Percentiles rank a stretch among this genome's conserved stretches.
Conservation (phyloP, 2,113 vertebrate species). For the Ptyas mucosa region DNA sequence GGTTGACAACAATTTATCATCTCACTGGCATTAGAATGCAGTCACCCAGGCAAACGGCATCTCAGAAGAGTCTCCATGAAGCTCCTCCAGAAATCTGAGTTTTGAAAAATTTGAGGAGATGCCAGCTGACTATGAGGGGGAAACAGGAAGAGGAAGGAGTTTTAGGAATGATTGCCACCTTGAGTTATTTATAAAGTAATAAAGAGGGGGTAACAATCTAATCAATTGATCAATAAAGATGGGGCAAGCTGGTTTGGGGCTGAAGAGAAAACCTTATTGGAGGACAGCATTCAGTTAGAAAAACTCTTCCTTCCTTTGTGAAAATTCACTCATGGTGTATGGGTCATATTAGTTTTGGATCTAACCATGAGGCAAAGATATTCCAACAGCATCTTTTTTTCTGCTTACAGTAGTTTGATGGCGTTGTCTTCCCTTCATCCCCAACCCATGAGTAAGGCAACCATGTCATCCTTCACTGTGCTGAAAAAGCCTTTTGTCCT, state of each 20-base stretch:
- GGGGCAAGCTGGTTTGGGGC: not conserved
- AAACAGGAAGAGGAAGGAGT: not conserved
- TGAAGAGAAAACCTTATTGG: not conserved
- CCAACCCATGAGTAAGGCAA: not conserved
- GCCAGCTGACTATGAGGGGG: not conserved
- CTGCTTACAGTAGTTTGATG: not conserved
- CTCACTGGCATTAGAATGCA: not conserved
- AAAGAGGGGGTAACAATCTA: not conserved
- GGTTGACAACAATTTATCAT: not conserved
- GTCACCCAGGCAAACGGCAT: not conserved
- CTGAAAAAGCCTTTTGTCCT: not conserved
- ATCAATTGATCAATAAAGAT: not conserved
- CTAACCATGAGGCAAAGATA: not conserved
- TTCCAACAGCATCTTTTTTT: not conserved
- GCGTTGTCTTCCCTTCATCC: not conserved
- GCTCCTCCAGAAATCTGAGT: not conserved
- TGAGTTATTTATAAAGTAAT: not conserved
- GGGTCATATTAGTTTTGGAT: not conserved
- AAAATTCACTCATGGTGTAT: not conserved
- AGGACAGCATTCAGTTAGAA: not conserved
- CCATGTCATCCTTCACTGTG: not conserved
- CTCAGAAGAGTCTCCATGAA: not conserved
- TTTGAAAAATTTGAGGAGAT: not conserved
- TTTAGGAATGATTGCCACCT: not conserved
- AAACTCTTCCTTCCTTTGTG: not conserved